Evolutionary conservation across 2,113 vertebrate species (phyloP).

Genomic region (Callipepla squamata): DNA sequence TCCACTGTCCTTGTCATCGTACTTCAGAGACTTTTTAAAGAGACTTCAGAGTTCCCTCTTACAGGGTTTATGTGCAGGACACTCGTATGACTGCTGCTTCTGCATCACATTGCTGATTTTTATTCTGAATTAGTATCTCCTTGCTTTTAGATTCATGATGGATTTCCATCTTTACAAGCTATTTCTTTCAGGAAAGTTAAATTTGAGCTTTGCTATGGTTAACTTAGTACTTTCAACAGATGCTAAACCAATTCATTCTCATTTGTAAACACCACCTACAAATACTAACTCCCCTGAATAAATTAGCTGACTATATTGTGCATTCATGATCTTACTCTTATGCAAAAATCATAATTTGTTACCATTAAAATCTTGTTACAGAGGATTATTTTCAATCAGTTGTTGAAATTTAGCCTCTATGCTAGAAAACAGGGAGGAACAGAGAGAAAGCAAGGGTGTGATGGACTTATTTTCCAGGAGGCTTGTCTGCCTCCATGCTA

Average conservation of each 20-base stretch:
- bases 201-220: slow-evolving; percentile 14
- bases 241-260: slow-evolving; percentile 24
- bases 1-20: neutral
- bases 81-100: neutral
- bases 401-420: slow-evolving; percentile 46
- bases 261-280: neutral
- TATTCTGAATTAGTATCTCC: neutral
- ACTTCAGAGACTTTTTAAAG: neutral
- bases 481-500: neutral
- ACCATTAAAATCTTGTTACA: slow-evolving; percentile 62
- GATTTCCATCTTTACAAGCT: neutral
- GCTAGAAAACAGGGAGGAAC: slow-evolving; percentile 17
- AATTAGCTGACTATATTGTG: neutral
- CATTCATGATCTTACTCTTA: neutral
- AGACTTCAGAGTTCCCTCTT: neutral
- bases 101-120: neutral
- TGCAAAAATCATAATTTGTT: slow-evolving; percentile 37
- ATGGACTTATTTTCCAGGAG: slow-evolving; percentile 39
- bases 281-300: slow-evolving; percentile 37
- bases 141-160: neutral
- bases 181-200: neutral
- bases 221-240: slow-evolving; percentile 16
- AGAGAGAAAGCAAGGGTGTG: slow-evolving; percentile 17
- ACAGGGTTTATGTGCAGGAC: neutral
- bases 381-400: slow-evolving; percentile 51